Evolutionary conservation across 2,797 vertebrate species (phyloP), one percentile per base, ranked within the genome.

Genomic region (Pipistrellus pipistrellus): DNA sequence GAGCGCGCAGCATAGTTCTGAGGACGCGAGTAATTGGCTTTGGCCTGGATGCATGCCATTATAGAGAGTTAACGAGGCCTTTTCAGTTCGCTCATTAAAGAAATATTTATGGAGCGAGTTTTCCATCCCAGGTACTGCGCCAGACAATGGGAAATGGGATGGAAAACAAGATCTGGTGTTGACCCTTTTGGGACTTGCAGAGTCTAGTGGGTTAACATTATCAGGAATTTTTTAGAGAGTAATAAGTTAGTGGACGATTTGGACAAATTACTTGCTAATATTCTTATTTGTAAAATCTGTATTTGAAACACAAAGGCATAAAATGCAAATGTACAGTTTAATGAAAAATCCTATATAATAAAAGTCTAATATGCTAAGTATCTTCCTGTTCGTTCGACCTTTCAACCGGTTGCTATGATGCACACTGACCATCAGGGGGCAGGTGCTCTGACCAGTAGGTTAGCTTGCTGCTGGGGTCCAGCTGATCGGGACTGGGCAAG

Each of bases 71-170:
- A 93, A 86, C 30, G 68, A 86, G 72, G 38, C 46, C 66, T 88
- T 76, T 21, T 90, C 93, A 88, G 91, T 87, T 89, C 21, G 46
- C 81, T 95, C 25, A 89, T 94, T 92, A 69, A 64, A 93, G 48
- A 89, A 76, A 38, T 85, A 82, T 80, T 85, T 73, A 77, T 53
- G 32, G 73, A 82, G 55, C 20, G 59, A 2, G 78, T 84, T 95
- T 88, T 88, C 14, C 20, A 83, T 32, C 23, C 48, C 69, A 73
- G 27, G 59, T 91, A 32, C 66, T 68, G 3, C 75, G 59, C 35
- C 44, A 86, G 53, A 86, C 35, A 51, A 25, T 66, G 57, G 46
- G 41, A 55, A 94, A 51, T 27, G 17, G 23, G 15, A 8, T 77
- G 32, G 88, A 68, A 23, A 85, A 15, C 21, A 82, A 73, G 66